phyloP scores from a whole-genome alignment of 2,888 invertebrate genomes.

The Agapostemon virescens region DNA sequence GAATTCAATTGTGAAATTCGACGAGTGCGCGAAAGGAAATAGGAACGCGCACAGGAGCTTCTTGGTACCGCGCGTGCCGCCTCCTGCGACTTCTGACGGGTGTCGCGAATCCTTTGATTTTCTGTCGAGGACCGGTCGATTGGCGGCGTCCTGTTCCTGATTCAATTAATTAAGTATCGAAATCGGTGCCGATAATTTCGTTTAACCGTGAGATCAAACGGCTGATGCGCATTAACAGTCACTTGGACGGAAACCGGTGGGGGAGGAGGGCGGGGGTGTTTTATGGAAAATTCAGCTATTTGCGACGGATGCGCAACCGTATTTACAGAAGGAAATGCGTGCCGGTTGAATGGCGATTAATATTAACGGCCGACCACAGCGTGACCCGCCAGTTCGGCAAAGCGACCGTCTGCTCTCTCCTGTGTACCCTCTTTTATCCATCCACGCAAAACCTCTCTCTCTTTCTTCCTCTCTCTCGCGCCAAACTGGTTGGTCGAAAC shows the following conservation, averaged over 20 bases:
- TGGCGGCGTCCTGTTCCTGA: neutral
- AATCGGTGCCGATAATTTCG: constrained; percentile 27
- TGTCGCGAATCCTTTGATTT: constrained; percentile 8
- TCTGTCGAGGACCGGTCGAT: neutral
- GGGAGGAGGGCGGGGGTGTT: constrained; percentile 14
- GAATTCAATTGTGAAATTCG: neutral
- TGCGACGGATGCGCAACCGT: constrained; percentile 46
- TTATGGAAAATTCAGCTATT: constrained; percentile 57
- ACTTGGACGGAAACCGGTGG: neutral
- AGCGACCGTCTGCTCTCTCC: constrained; percentile 31
- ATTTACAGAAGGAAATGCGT: constrained; percentile 66
- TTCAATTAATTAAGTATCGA: constrained; percentile 31
- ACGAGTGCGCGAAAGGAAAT: neutral
- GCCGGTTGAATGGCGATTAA: constrained; percentile 66
- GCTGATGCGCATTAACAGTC: constrained; percentile 35
- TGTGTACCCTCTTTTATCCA: neutral
- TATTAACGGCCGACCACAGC: constrained; percentile 67
- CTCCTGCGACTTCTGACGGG: neutral
- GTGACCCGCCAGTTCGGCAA: constrained; percentile 48
- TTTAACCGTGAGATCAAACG: constrained; percentile 46
- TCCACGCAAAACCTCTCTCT: neutral
- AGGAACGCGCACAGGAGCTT: neutral
- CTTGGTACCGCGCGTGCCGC: neutral
- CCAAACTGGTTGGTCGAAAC: neutral
- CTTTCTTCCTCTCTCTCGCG: too few relatives aligned